Evolutionary conservation across 2,888 invertebrate genomes (phyloP).

Genomic region (Agriopis leucophaearia): DNA sequence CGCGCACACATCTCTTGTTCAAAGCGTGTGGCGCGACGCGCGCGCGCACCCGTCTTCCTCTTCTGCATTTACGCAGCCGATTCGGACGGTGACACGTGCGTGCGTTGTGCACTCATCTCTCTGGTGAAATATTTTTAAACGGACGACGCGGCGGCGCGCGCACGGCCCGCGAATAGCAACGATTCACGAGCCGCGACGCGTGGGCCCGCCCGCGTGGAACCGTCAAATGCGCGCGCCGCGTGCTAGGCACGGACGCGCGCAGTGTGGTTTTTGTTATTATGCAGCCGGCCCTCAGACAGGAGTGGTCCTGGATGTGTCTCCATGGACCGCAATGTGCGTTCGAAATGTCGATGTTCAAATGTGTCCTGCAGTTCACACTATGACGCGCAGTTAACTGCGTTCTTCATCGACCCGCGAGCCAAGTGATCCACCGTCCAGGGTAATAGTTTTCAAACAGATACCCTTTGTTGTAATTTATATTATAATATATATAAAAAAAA

Average conservation of each 20-base stretch:
- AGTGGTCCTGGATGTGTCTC: conserved; percentile 77
- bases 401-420: conserved; percentile 78
- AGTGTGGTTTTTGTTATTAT: conserved; percentile 41
- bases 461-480: too few species aligned
- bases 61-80: too few species aligned
- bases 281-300: conserved; percentile 79
- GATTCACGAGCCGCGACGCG: too few species aligned
- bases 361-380: conserved; percentile 83
- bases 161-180: too few species aligned
- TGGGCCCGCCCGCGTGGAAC: conserved; percentile 35
- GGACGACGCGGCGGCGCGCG: conserved; percentile 19
- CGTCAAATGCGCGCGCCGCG: conserved; percentile 49
- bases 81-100: too few species aligned
- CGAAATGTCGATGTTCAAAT: conserved; percentile 87
- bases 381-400: conserved; percentile 73
- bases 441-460: conserved; percentile 52
- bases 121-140: conserved; percentile 41
- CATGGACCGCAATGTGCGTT: conserved; percentile 87
- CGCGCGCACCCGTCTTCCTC: too few species aligned
- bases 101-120: too few species aligned
- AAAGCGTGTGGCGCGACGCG: too few species aligned
- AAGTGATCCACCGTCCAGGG: conserved; percentile 86
- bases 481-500: too few species aligned
- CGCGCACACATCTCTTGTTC: too few species aligned
- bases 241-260: conserved; percentile 39